Evolutionary conservation across 2,888 invertebrate genomes (phyloP), one percentile per base, ranked within the genome.

Genomic region (Teinopalpus imperialis): DNA sequence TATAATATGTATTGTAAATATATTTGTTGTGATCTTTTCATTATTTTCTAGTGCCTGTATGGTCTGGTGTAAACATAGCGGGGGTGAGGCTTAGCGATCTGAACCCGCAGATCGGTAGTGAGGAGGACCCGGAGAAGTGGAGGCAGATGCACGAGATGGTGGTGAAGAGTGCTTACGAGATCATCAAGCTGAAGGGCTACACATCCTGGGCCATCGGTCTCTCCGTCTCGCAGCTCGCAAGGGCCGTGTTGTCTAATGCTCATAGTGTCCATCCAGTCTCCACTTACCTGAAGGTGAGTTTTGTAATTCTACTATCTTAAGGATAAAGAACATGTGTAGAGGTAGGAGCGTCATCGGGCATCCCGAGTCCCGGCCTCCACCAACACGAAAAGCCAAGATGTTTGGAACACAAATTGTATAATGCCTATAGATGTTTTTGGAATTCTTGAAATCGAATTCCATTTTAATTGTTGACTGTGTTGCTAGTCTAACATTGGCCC

Each of bases 11-110:
- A n/a, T n/a, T n/a, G n/a, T n/a, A n/a, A n/a, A n/a, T n/a, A n/a
- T n/a, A n/a, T n/a, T n/a, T n/a, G n/a, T n/a, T n/a, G n/a, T n/a
- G n/a, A n/a, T n/a, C n/a, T n/a, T n/a, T n/a, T n/a, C n/a, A n/a
- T n/a, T n/a, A n/a, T n/a, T 31, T 14, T 8, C 61, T 69, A 95
- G 95, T 97, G 51, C 94, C 97, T 4, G 95, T 98, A 0, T 98
- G 97, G 97, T 97, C 97, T 1, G 96, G 96, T 6, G 97, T 97
- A 12, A 97, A 97, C 77, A 92, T 98, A 30, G 97, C 96, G 3
- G 98, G 97, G 3, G 96, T 97, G 0, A 91, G 94, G 2, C 89
- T 97, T 44, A 91, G 92, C 54, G 96, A 96, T 57, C 68, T 97
- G 20, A 93, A 95, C 71, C 93, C 94, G 10, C 81, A 90, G 29